These are phyloP conservation scores for Prunella strophiata DNA, from an alignment of 2,797 vertebrate species.

Conservation along the genomic window DNA sequence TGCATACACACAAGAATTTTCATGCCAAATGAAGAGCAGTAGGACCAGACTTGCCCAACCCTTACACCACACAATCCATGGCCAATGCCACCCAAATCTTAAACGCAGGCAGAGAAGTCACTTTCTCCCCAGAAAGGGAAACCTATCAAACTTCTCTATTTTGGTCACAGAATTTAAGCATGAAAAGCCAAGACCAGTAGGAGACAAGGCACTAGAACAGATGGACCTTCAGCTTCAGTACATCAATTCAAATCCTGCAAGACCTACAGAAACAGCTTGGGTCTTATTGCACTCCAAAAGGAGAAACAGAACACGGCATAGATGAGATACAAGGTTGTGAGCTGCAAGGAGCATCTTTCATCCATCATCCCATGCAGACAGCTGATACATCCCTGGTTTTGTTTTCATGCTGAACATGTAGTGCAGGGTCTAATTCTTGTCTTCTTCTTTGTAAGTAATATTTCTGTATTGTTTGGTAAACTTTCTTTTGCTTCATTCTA, in stretches of 20 bases:
- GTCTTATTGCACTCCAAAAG: background rate
- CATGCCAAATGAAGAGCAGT: background rate
- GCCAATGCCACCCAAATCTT: background rate
- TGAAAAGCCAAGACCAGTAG: constrained; percentile 2
- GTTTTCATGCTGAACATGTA: background rate
- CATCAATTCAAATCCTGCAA: background rate
- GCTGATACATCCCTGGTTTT: background rate
- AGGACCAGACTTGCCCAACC: rapidly evolving
- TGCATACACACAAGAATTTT: too few relatives aligned
- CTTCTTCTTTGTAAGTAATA: background rate
- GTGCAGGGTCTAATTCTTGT: background rate
- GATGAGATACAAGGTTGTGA: background rate
- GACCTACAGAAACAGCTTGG: background rate
- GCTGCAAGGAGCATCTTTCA: background rate
- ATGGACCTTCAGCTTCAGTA: background rate
- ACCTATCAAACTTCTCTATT: background rate
- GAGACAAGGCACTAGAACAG: constrained; percentile 26
- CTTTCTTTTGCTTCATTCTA: background rate
- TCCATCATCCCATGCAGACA: background rate
- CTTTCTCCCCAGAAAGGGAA: background rate
- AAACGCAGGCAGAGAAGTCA: background rate
- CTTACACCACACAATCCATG: rapidly evolving
- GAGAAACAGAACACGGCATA: background rate
- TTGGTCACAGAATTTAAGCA: background rate
- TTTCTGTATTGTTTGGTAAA: background rate